These are phyloP conservation scores for Antitype chi DNA, from an alignment of 2,888 invertebrate species.

Conservation along the genomic window DNA sequence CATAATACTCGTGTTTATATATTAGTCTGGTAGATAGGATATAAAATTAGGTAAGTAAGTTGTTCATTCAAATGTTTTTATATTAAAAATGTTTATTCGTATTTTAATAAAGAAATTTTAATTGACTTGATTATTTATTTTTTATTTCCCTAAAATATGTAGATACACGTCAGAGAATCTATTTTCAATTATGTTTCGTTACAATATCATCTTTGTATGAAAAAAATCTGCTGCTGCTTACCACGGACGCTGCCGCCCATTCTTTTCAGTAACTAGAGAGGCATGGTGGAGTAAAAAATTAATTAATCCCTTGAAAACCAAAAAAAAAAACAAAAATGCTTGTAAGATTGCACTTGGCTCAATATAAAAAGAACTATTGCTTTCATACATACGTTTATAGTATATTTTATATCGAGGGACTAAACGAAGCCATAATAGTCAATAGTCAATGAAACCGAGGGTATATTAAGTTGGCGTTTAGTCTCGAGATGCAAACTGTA, in stretches of 20 bases:
- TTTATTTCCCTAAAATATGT: neutral
- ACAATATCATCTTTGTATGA: neutral
- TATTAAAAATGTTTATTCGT: slow-evolving; percentile 63
- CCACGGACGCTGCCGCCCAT: neutral
- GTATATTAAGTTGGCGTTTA: too few relatives aligned
- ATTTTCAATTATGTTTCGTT: neutral
- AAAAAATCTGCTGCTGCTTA: neutral
- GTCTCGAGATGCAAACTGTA: too few relatives aligned
- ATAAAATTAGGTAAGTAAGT: neutral
- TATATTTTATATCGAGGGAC: too few relatives aligned
- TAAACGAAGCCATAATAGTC: too few relatives aligned
- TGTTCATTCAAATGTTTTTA: slow-evolving; percentile 60
- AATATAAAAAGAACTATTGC: neutral
- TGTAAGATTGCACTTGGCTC: neutral
- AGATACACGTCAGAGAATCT: neutral
- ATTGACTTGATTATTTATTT: neutral
- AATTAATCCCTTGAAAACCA: neutral
- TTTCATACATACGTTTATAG: neutral
- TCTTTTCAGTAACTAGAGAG: neutral
- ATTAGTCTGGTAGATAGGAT: neutral
- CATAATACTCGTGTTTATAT: slow-evolving; percentile 11
- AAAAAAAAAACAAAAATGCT: neutral
- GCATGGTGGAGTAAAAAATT: neutral
- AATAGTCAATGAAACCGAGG: too few relatives aligned
- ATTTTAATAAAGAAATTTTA: slow-evolving; percentile 39